A percentile compares a stretch with the other conserved stretches of the same genome.
Conservation (phyloP, 2,888 invertebrate species). For the Anticlea derivata region DNA sequence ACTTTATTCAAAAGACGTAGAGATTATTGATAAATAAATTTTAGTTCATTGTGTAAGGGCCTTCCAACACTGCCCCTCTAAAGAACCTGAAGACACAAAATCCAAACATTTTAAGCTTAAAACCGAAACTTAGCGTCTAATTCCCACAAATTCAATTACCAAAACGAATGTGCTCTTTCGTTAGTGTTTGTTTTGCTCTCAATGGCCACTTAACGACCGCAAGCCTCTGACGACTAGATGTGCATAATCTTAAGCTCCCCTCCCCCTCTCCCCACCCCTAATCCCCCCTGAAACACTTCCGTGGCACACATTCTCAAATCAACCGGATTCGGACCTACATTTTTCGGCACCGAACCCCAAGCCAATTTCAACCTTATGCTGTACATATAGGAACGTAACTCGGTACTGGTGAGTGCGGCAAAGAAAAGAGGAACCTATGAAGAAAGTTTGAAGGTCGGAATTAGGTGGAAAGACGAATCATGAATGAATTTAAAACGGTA, state of each 20-base stretch:
- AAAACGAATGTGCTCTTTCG: constrained; percentile 16
- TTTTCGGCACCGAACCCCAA: constrained; percentile 52
- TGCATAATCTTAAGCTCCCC: constrained; percentile 56
- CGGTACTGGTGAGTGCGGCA: background rate
- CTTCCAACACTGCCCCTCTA: too few species aligned
- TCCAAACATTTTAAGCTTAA: background rate
- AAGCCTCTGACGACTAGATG: constrained; percentile 42
- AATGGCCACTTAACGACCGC: constrained; percentile 38
- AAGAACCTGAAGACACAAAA: background rate
- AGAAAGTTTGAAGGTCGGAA: constrained; percentile 52
- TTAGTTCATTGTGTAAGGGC: too few species aligned
- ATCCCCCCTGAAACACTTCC: constrained; percentile 59
- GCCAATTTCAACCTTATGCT: constrained; percentile 44
- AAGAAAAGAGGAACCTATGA: constrained; percentile 30
- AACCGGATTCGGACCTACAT: constrained; percentile 74
- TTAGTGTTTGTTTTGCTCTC: constrained; percentile 31
- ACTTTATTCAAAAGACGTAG: too few species aligned
- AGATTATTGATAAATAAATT: too few species aligned
- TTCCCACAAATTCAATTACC: constrained; percentile 18
- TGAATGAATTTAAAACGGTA: constrained; percentile 72
- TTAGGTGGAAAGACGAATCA: constrained; percentile 44
- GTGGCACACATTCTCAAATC: constrained; percentile 74
- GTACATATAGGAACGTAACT: constrained; percentile 34
- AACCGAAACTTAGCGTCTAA: background rate
- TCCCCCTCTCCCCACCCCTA: constrained; percentile 44